Percentiles rank a stretch among this genome's conserved stretches.
Conservation (phyloP, 1,140 invertebrate species). For the Tetragonula clypearis region DNA sequence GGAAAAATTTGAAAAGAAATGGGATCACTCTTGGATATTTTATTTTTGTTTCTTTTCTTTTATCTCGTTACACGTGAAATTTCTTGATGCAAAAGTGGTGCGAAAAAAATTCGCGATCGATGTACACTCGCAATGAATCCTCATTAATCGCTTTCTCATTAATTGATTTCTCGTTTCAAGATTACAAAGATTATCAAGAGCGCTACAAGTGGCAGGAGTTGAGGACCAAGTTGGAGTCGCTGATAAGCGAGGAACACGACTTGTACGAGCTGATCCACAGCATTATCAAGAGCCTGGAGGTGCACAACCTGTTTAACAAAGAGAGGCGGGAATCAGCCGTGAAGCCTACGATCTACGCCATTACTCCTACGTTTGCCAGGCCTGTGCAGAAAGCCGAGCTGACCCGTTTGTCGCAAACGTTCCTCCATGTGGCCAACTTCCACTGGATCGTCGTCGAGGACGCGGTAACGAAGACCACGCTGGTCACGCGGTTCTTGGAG, state of each 20-base stretch:
- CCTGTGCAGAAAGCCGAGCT: slow-evolving; percentile 97
- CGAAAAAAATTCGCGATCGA: too few species aligned
- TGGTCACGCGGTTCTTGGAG: slow-evolving; percentile 92
- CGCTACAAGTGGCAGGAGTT: slow-evolving; percentile 57
- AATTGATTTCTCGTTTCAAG: not conserved
- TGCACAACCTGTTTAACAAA: not conserved
- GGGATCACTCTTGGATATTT: too few species aligned
- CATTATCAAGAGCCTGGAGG: slow-evolving; percentile 42
- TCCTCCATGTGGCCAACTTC: slow-evolving; percentile 93
- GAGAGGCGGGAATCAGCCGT: not conserved
- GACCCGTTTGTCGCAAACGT: slow-evolving; percentile 94
- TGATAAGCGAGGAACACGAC: slow-evolving; percentile 52
- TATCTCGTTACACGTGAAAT: too few species aligned
- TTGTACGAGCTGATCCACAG: slow-evolving; percentile 12
- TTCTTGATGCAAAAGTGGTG: too few species aligned
- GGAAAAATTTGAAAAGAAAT: too few species aligned
- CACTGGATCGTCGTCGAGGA: slow-evolving; percentile 99
- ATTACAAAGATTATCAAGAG: slow-evolving; percentile 63
- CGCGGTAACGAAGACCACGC: slow-evolving; percentile 86
- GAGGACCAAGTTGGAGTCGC: slow-evolving; percentile 31
- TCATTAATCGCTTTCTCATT: too few species aligned
- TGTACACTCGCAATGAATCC: not conserved
- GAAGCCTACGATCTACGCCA: slow-evolving; percentile 87
- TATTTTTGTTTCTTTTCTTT: too few species aligned
- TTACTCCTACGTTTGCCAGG: slow-evolving; percentile 96